Evolutionary conservation across 2,113 vertebrate genomes (phyloP), one percentile per base, ranked within the genome.

Genomic region (Brienomyrus brachyistius): DNA sequence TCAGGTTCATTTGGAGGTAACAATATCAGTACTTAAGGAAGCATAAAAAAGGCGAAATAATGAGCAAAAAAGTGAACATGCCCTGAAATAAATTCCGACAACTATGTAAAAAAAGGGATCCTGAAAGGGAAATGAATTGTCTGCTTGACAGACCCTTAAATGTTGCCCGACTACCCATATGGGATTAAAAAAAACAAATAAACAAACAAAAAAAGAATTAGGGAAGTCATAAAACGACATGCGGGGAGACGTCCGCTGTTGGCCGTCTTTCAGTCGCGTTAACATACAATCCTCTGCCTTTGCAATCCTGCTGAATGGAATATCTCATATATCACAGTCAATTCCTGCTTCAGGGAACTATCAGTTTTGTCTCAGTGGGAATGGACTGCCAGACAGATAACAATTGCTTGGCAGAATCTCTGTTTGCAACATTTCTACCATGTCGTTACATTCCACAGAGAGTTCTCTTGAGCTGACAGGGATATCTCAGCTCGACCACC

Each of bases 281-380:
- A 82, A 21, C 17, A 7, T 82, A 45, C 8, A 82, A 82, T 40
- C 13, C 77, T 82, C 80, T 23, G 17, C 17, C 43, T 35, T 77
- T 40, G 27, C 70, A 40, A 43, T 47, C 80, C 80, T 83, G 80
- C 31, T 47, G 40, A 40, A 47, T 84, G 40, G 82, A 45, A 9
- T 48, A 10, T 84, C 82, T 84, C 82, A 84, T 84, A 84, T 47
- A 84, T 84, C 82, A 84, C 82, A 84, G 82, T 48, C 82, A 84
- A 21, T 48, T 84, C 82, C 45, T n/a, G 27, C 70, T 77, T 77
- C 35, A 4, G 70, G 31, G 70, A 77, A 40, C 35, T 5, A 77
- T 84, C 19, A 23, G 82, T 48, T 47, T 84, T 84, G 82, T 47
- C 45, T 84, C 82, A 23, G 21, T 84, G 82, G 82, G 45, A 21